Evolutionary conservation across 1,140 invertebrate genomes (phyloP), one percentile per base, ranked within the genome.

Genomic region (Antheraea mylitta): DNA sequence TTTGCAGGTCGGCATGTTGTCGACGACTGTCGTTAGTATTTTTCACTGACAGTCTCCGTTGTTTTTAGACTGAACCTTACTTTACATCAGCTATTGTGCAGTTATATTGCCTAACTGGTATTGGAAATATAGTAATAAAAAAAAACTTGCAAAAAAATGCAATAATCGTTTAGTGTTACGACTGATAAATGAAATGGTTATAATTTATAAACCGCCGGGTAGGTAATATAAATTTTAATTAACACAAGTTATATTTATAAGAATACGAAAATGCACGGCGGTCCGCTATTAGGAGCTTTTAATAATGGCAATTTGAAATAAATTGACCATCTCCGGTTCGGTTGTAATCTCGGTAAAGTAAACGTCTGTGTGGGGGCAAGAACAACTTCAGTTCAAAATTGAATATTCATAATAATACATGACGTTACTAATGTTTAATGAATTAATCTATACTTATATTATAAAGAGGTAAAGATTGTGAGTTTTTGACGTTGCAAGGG

Each of bases 281-380:
- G 79, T 63, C 77, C 65, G 11, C 61, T 48, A 45, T 69, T 75
- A 63, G 71, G 66, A 61, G 58, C 71, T 72, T 72, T 75, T 80
- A 80, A 80, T 80, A 78, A 77, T 73, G 69, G 73, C 71, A 76
- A 79, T 81, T 77, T 76, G 60, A 64, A 66, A 18, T 58, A 71
- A 79, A 81, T 78, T 74, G 77, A 72, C 45, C 37, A 77, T 68
- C 77, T 77, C 74, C 73, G 72, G 77, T 68, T 53, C 59, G 67
- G 64, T 68, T 71, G 69, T 74, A 74, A 78, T 75, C 74, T 78
- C 65, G 19, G 38, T 19, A 18, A 64, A 45, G 18, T 42, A 64
- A 64, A 45, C 63, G 36, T 11, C 59, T 22, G 59, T 61, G 59
- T 61, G 61, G 16, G 37, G 11, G 61, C 61, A 37, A 63, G 61